Percentiles rank a stretch among this genome's conserved stretches.
Evolutionary conservation across 2,113 vertebrate genomes (phyloP).

Genomic region (Tichodroma muraria): DNA sequence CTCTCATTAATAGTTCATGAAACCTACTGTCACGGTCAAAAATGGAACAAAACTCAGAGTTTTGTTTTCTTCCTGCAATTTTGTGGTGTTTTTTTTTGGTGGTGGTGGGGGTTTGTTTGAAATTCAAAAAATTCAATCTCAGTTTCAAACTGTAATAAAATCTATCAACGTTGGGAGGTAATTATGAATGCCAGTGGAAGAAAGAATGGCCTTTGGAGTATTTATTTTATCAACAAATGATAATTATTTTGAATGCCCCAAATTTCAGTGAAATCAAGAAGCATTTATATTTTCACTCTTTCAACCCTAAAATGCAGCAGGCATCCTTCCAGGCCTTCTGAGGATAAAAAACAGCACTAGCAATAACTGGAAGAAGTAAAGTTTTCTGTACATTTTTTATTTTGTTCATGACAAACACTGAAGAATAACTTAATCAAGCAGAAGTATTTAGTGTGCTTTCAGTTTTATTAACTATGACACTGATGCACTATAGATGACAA

Average conservation of each 20-base stretch:
- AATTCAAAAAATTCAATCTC: neutral
- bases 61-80: neutral
- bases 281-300: neutral
- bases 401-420: neutral
- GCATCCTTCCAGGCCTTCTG: neutral
- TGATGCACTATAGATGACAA: neutral
- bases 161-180: neutral
- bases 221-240: neutral
- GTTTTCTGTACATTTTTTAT: neutral
- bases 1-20: conserved; percentile 16
- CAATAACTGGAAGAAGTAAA: neutral
- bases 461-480: neutral
- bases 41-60: neutral
- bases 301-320: neutral
- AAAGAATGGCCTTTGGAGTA: neutral
- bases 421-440: neutral
- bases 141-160: neutral
- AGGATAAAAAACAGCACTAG: neutral
- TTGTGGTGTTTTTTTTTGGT: neutral
- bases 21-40: neutral
- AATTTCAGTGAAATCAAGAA: neutral
- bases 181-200: neutral
- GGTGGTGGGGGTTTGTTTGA: neutral
- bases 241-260: neutral
- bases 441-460: neutral